phyloP scores from a whole-genome alignment of 2,113 vertebrate genomes.

The Chunga burmeisteri region DNA sequence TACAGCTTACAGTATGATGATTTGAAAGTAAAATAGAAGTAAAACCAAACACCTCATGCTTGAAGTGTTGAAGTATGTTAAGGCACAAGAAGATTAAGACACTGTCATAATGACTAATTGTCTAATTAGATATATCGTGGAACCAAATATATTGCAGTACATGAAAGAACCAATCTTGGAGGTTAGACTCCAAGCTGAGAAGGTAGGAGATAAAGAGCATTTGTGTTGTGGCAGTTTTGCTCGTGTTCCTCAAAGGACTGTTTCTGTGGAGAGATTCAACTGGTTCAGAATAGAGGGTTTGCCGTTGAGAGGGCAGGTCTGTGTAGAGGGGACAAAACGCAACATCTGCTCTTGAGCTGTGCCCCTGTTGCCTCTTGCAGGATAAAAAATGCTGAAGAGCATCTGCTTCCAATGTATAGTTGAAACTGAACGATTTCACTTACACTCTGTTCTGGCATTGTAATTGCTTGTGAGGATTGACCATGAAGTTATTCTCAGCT shows the following conservation, averaged over 20 bases:
- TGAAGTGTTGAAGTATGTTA: neutral
- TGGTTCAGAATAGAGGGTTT: neutral
- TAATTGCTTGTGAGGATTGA: neutral
- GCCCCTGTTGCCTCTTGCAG: neutral
- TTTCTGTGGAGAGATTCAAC: neutral
- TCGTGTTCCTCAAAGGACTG: neutral
- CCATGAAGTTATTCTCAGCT: neutral
- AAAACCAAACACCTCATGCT: neutral
- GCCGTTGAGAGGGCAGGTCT: neutral
- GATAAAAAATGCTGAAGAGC: neutral
- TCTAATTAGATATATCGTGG: neutral
- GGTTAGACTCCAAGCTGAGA: neutral
- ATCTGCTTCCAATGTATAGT: neutral
- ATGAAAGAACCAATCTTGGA: neutral
- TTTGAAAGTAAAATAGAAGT: neutral
- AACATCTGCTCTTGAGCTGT: neutral
- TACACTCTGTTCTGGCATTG: neutral
- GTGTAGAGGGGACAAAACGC: neutral
- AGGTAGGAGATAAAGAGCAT: neutral
- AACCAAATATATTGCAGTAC: neutral
- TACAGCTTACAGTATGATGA: neutral
- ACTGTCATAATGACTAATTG: neutral
- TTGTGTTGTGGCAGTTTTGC: neutral
- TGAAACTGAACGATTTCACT: neutral
- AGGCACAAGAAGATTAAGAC: neutral